Evolutionary conservation across 2,797 vertebrate species (phyloP), one percentile per base, ranked within the genome.

Genomic region (Benthosema pterotum): DNA sequence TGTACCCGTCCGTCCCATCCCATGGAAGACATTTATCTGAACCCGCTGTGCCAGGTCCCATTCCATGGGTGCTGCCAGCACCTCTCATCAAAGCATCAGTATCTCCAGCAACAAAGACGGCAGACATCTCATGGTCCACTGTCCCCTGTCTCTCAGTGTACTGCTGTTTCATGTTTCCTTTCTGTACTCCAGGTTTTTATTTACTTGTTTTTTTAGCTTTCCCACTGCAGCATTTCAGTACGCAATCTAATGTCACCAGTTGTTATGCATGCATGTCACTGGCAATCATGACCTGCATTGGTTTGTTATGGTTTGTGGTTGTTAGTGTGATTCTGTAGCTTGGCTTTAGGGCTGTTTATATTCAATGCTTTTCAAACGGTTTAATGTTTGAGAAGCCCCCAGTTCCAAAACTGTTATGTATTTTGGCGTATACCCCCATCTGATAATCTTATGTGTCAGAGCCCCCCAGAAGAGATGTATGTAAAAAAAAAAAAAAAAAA

Each of bases 191-290:
- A 60, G 59, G 55, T 61, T 62, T n/a, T 57, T 57, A 4, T n/a
- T n/a, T 38, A 54, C 52, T 16, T 46, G 28, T 52, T 59, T 54
- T 16, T 16, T 38, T 7, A 60, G 57, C 50, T 50, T 68, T 78
- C 58, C 17, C 68, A 12, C 69, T 78, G 57, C 75, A 67, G 73
- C 63, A 47, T 75, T 73, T 42, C 60, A 71, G 65, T 38, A 50
- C 68, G 48, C 68, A 59, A 13, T 68, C 59, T 32, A 53, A 60
- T 71, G 57, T 67, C 63, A 67, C 60, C 63, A 18, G 58, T 54
- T 75, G 80, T 83, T 69, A 60, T 87, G 87, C 88, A 90, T 87
- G 88, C 88, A 90, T 89, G 85, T 84, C 72, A 77, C 78, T 65
- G 70, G 82, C 75, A 78, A 68, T n/a, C 77, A 68, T 64, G 65